Base-by-base conservation (phyloP, 1,140 invertebrate genomes). In the Idris sp. region DNA sequence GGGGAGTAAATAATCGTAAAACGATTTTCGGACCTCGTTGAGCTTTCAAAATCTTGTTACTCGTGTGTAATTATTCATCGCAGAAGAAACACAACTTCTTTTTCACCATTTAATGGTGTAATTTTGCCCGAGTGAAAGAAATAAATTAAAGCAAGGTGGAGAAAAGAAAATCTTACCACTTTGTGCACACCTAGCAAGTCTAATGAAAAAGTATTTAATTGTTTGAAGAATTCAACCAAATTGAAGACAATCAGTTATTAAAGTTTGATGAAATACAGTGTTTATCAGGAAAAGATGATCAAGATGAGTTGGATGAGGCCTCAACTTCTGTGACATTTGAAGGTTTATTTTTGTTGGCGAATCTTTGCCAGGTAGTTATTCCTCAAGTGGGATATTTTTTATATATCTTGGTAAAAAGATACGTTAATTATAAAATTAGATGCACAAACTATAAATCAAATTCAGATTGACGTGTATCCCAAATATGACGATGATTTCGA, bases 71-170 rank as follows among this genome's bases (percentile, higher is more conserved):
- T 73, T 73, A 65, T 56, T 48, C 35, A 13, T 5, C 7, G 6
- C 19, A 19, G 13, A 48, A 15, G 3, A 25, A 72, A 31, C 43
- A 15, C 26, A 9, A 30, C 5, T 16, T 30, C 41, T 54, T 54
- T 56, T 74, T 67, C 36, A n/a, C n/a, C n/a, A n/a, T 49, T 68
- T 67, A 61, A 65, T 58, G 46, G 61, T 35, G 33, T 61, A 54
- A 73, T 73, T 73, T 64, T 28, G 8, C 13, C 31, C 15, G 25
- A 26, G 30, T 31, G 10, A 58, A 61, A 59, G 41, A 72, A 35
- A 13, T 68, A 56, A 62, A 49, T 72, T 64, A 64, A 62, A 72
- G 41, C 40, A 28, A 53, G 31, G 38, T 11, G 36, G n/a, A n/a
- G 48, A 54, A 64, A 58, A 72, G 58, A 72, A 72, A 69, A 51